Base-by-base conservation (phyloP, 1,140 invertebrate genomes). In the Heliconius hewitsoni region DNA sequence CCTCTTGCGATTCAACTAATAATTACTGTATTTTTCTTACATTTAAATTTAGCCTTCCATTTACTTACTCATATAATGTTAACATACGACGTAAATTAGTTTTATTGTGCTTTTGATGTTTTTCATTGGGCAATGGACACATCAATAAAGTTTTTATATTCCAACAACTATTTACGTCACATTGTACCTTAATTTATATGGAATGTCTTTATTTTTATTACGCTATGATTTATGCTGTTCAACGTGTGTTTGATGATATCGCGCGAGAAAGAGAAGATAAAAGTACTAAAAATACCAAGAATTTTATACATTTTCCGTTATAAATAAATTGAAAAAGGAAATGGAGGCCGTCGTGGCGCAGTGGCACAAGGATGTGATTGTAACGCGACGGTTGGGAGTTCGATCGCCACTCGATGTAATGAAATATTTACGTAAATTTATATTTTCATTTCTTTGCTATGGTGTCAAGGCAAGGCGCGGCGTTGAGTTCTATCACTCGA, bases 171-270 rank as follows among this genome's bases (percentile, higher is more conserved):
- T 66, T 30, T 30, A 66, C n/a, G 27, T 80, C 66, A 76, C 74
- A 76, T 72, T 79, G 60, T 76, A 37, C 19, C 42, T 27, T 76
- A 73, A 80, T 80, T 75, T 80, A 76, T 57, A 30, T 16, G 60
- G 3, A 73, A 60, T 70, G 76, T 80, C 23, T 42, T 74, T 74
- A 39, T n/a, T 66, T 66, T 74, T 72, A 73, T 76, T 76, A 66
- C 16, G 3, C n/a, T 27, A 57, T 55, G 46, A 74, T 66, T 66
- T 55, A 55, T 74, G 37, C 46, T 60, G 74, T 57, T 80, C 72
- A 80, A 80, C 46, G 60, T 19, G 19, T 66, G 13, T 66, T 66
- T 66, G n/a, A 66, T 66, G 23, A 27, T 23, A 30, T 3, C 11
- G 60, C 34, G 4, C 34, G 34, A 37, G 6, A 8, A 37, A 37